Evolutionary conservation across 2,113 vertebrate genomes (phyloP), one percentile per base, ranked within the genome.

Genomic region (Ceyx margarethae): DNA sequence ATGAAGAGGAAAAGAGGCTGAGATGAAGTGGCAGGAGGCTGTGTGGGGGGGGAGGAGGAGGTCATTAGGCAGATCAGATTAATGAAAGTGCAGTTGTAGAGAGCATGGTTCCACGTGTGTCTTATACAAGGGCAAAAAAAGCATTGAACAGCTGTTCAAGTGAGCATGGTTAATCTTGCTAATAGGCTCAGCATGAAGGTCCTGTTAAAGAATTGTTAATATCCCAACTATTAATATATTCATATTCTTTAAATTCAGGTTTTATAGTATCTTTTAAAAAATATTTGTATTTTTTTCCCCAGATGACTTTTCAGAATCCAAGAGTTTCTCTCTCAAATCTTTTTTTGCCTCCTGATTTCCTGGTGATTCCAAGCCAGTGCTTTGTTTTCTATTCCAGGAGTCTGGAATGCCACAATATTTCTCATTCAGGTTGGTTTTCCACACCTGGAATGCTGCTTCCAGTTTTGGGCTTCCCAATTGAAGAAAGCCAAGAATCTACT

Each of bases 311-410:
- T 91, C n/a, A 83, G 53, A 88, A 94, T 68, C 73, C 57, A 86
- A 29, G 26, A 83, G 11, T 81, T 74, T 81, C 40, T 76, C 43
- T 88, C n/a, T 81, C 53, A 86, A 84, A 84, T 84, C 43, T 31
- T 84, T 85, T 85, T 51, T 90, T 89, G 73, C 46, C 42, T 95
- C 73, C 46, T 58, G 79, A 84, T 91, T 95, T 95, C 89, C 88
- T 93, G 85, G 81, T 11, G 3, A 51, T 80, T 83, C 67, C 69
- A 48, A 86, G 54, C 28, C 0, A 0, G 15, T 65, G 84, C 81
- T 91, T 84, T 91, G 62, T 79, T 89, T 93, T 72, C 58, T 81
- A 14, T 65, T 95, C 81, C 87, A 81, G 33, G 61, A 81, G 13
- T 66, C 77, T 93, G 83, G 80, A 91, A 95, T 68, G 45, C 35